phyloP scores from a whole-genome alignment of 23 tunicate genomes.

The Phallusia fumigata region DNA sequence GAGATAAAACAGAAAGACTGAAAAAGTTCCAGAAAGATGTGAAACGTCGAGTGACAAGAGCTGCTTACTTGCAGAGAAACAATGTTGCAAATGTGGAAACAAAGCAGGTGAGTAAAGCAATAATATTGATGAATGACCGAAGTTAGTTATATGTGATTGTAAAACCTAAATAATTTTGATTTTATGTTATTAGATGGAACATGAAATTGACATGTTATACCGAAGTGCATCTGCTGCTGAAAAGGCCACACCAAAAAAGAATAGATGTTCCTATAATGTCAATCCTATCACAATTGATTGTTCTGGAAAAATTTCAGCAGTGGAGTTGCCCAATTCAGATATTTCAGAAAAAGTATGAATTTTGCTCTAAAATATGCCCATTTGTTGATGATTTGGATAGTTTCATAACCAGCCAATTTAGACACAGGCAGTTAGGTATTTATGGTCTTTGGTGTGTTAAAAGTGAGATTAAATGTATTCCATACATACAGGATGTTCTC shows the following conservation, averaged over 20 bases:
- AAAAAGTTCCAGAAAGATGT: slow-evolving; percentile 62
- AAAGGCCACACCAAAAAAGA: slow-evolving; percentile 58
- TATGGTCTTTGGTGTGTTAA: neutral
- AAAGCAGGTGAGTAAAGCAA: slow-evolving; percentile 30
- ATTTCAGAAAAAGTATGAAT: neutral
- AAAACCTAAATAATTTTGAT: too few relatives aligned
- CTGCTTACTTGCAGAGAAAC: slow-evolving; percentile 39
- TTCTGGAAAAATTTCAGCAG: slow-evolving; percentile 52
- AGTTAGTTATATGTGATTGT: too few relatives aligned
- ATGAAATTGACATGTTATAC: slow-evolving; percentile 56
- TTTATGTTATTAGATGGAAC: slow-evolving; percentile 55
- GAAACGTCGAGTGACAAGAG: slow-evolving; percentile 46
- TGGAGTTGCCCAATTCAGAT: neutral
- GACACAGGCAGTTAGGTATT: too few relatives aligned
- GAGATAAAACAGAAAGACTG: slow-evolving; percentile 28
- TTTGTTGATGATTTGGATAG: too few relatives aligned
- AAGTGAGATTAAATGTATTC: neutral
- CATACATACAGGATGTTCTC: too few relatives aligned
- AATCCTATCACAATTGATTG: slow-evolving; percentile 66
- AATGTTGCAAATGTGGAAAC: slow-evolving; percentile 31
- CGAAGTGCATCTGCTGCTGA: slow-evolving; percentile 83
- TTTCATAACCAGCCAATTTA: too few relatives aligned
- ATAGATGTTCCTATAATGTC: slow-evolving; percentile 67
- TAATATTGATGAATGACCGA: too few relatives aligned
- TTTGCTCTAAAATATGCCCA: neutral